Percentiles rank a stretch among this genome's conserved stretches.
Evolutionary conservation across 1,140 invertebrate species (phyloP).

Genomic region (Ruditapes philippinarum): DNA sequence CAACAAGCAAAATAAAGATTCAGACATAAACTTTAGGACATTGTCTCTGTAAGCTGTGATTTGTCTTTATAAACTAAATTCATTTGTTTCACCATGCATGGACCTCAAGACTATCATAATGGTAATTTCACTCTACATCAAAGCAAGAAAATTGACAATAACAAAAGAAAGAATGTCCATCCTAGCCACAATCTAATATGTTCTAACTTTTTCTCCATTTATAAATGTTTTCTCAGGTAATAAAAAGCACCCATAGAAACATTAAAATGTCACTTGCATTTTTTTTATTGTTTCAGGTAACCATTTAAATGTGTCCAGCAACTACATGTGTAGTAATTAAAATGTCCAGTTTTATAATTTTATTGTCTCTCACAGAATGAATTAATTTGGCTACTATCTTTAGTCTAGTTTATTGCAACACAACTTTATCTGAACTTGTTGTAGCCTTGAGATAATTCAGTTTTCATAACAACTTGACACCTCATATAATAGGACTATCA

Average conservation of each 20-base stretch:
- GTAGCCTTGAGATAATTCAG: neutral
- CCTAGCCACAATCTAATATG: no score
- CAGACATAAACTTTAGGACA: no score
- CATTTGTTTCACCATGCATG: no score
- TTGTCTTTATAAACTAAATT: no score
- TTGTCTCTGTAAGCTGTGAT: no score
- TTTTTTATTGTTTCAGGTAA: slow-evolving; percentile 27
- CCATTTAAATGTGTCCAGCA: slow-evolving; percentile 3
- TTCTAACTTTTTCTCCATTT: neutral
- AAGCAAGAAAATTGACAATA: no score
- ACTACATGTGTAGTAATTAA: slow-evolving; percentile 11
- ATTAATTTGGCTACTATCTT: neutral
- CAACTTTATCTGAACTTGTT: neutral
- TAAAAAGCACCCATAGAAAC: neutral
- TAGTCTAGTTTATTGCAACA: neutral
- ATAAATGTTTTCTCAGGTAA: slow-evolving; percentile 22
- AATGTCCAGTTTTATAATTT: slow-evolving; percentile 3
- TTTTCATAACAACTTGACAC: neutral
- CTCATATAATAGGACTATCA: neutral
- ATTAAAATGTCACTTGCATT: slow-evolving; percentile 12
- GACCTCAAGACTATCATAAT: no score
- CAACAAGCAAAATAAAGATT: no score
- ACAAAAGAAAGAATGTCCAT: neutral
- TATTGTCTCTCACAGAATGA: slow-evolving; percentile 15
- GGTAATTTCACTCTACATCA: no score